Base-by-base conservation (phyloP, 1,140 invertebrate genomes). In the Subanguina moxae region DNA sequence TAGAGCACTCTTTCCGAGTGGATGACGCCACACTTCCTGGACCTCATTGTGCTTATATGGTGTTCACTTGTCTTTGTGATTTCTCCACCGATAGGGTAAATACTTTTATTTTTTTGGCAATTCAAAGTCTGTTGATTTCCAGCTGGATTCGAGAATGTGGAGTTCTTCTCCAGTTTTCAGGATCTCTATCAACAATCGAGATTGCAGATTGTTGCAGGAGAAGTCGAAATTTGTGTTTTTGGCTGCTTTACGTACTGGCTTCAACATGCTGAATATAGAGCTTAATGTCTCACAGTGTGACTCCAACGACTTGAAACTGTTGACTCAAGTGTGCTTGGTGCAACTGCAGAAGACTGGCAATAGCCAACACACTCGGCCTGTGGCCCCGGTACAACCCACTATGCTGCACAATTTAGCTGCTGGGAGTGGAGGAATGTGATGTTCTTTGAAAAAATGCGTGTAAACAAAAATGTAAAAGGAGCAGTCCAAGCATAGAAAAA, bases 41-140 rank as follows among this genome's bases (percentile, higher is more conserved):
- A 3, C 38, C 58, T 25, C 19, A 61, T 13, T 43, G 38, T 19
- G 58, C 58, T 19, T 61, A 21, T 25, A 32, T 30, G 28, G 58
- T 61, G 19, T 61, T 61, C n/a, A 61, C 58, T 19, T 30, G 28
- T 30, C 58, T 61, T 61, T 61, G 58, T 43, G 38, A 61, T 61
- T 32, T 61, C 28, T 32, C 27, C 13, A 43, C 28, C 27, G 58
- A 61, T 19, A 61, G 38, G 19, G 58, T 61, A 43, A 61, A 28
- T 61, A 32, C 28, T 56, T 56, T 56, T 56, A 23, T 56, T 56
- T 38, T 3, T 5, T 11, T 38, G 32, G 11, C 32, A 3, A 38
- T 11, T 38, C 32, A 38, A 38, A 38, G 11, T 38, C 3, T 38
- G 3, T 38, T 52, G 3, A 19, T 52, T 52, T 52, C 8, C 48